Evolutionary conservation across 2,888 invertebrate genomes (phyloP), one percentile per base, ranked within the genome.

Genomic region (Serrognathus titanus): DNA sequence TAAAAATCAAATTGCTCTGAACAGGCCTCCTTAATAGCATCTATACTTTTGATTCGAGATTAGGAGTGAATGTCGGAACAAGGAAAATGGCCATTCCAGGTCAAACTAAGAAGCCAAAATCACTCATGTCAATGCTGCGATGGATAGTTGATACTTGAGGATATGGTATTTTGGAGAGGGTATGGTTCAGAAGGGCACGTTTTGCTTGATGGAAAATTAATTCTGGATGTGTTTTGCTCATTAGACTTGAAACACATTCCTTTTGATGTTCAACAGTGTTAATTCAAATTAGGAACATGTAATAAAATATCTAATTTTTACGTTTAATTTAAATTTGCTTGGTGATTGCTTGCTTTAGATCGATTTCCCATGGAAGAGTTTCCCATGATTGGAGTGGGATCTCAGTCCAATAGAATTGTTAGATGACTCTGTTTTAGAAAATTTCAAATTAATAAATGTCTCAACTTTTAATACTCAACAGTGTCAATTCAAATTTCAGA

Each of bases 231-330:
- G 7, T 47, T 53, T 5, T 71, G 72, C 48, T 67, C 69, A 1
- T 59, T 35, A 11, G 50, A 71, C 38, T 65, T 67, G 35, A 55
- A 51, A 40, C 60, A 59, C 39, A 72, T 69, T 63, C 72, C 72
- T 0, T 71, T 72, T 40, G 72, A 71, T 59, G 57, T 48, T 6
- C 72, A 71, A 61, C 60, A 63, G 24, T 72, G 72, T 46, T 53
- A 63, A 37, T 40, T 71, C 7, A 70, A 70, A 59, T 67, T 71
- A 58, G 71, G 72, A 49, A 65, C 70, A 38, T 72, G 72, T 72
- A 63, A 66, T 65, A 63, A 35, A n/a, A n/a, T n/a, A n/a, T n/a
- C n/a, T 16, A 13, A 1, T 20, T 40, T 51, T 10, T 12, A 47
- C 39, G 35, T 49, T 11, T n/a, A 37, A 36, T 24, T n/a, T 9